A percentile compares a stretch with the other conserved stretches of the same genome.
Conservation (phyloP, 2,888 invertebrate species). For the Steinernema scapterisci region DNA sequence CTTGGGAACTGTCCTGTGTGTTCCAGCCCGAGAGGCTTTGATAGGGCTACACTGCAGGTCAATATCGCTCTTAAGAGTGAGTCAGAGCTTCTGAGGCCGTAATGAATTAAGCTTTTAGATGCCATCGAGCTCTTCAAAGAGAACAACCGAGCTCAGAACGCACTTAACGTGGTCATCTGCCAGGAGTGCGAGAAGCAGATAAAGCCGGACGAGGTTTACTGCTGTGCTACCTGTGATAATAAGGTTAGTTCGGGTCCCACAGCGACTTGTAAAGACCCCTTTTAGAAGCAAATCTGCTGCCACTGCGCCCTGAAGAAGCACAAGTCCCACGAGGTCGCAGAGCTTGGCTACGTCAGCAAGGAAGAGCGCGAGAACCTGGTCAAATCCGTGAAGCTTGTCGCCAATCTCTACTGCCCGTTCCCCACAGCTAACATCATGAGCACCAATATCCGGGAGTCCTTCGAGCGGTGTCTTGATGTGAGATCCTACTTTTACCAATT, state of each 20-base stretch:
- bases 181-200: neutral
- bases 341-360: slow-evolving; percentile 14
- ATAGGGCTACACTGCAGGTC: neutral
- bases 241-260: neutral
- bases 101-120: neutral
- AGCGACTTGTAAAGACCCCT: neutral
- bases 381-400: neutral
- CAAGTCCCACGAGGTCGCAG: neutral
- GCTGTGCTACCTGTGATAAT: neutral
- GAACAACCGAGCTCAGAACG: neutral
- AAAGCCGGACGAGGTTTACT: neutral
- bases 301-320: slow-evolving; percentile 18
- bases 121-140: neutral
- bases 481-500: too few relatives aligned
- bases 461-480: neutral
- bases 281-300: slow-evolving; percentile 15
- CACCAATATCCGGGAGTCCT: neutral
- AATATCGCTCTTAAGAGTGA: neutral
- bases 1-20: neutral
- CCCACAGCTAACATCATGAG: neutral
- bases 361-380: neutral
- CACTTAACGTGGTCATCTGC: neutral
- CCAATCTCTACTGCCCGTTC: neutral
- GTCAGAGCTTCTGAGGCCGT: neutral
- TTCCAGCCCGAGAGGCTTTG: neutral